A percentile compares a stretch with the other conserved stretches of the same genome.
These are phyloP conservation scores for Burhinus bistriatus DNA, from an alignment of 2,113 vertebrate species.

Conservation along the genomic window DNA sequence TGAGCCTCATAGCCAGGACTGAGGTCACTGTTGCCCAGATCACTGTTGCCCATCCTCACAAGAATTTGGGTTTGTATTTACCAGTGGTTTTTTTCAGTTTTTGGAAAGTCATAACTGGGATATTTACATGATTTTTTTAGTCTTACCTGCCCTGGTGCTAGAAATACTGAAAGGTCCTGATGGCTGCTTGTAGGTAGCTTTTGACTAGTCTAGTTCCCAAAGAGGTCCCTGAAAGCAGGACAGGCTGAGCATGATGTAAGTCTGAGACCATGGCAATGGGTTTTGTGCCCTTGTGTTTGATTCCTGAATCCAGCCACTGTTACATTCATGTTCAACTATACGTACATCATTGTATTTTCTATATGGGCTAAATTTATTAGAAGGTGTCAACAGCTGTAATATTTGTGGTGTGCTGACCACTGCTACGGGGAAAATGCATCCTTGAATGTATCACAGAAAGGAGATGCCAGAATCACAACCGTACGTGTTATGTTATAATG, in stretches of 20 bases:
- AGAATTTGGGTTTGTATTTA: neutral
- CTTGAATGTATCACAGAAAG: neutral
- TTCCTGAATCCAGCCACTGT: neutral
- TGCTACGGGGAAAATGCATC: neutral
- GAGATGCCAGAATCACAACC: neutral
- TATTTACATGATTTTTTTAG: neutral
- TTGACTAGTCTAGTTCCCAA: neutral
- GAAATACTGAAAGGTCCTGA: neutral
- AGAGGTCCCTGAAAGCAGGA: neutral
- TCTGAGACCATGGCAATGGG: neutral
- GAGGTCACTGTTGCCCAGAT: neutral
- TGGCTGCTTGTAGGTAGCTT: neutral
- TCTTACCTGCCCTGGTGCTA: neutral
- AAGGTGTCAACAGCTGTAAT: neutral
- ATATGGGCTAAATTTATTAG: neutral
- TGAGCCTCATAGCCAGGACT: neutral
- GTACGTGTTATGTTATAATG: neutral
- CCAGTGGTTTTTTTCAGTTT: neutral
- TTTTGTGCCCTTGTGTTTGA: neutral
- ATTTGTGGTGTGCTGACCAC: neutral
- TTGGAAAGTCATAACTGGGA: neutral
- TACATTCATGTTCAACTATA: neutral
- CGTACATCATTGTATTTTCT: neutral
- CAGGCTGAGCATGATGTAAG: accelerated
- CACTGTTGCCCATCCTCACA: neutral